phyloP scores from a whole-genome alignment of 2,113 vertebrate genomes.

The Pandion haliaetus region DNA sequence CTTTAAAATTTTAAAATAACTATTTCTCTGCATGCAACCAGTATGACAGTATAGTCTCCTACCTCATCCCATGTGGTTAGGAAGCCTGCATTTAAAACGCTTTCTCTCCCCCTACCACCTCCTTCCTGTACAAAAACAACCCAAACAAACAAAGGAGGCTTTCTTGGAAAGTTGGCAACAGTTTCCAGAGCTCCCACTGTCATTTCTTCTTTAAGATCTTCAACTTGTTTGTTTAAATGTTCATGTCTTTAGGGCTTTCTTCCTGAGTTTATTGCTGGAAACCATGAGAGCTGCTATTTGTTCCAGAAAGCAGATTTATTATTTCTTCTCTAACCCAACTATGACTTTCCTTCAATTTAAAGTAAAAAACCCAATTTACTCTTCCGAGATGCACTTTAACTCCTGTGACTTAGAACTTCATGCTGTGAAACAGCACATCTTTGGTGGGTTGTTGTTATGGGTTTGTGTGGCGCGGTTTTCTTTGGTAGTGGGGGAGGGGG shows the following conservation, averaged over 20 bases:
- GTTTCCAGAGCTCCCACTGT: neutral
- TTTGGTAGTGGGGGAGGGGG: no score
- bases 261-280: slow-evolving; percentile 7
- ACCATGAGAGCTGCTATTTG: neutral
- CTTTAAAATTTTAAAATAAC: neutral
- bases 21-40: neutral
- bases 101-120: neutral
- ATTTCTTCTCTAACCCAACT: neutral
- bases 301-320: slow-evolving; percentile 46
- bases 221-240: slow-evolving; percentile 45
- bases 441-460: neutral
- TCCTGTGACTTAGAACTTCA: neutral
- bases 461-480: no score
- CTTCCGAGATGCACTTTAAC: neutral
- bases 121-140: neutral
- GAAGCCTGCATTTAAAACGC: neutral
- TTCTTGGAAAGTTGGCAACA: neutral
- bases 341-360: neutral
- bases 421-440: neutral
- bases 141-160: slow-evolving; percentile 2
- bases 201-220: slow-evolving; percentile 3
- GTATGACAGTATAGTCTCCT: neutral
- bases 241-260: slow-evolving; percentile 30
- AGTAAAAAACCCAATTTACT: neutral
- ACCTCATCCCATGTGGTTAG: neutral